phyloP scores from a whole-genome alignment of 2,113 vertebrate species.

The Cyanistes caeruleus region DNA sequence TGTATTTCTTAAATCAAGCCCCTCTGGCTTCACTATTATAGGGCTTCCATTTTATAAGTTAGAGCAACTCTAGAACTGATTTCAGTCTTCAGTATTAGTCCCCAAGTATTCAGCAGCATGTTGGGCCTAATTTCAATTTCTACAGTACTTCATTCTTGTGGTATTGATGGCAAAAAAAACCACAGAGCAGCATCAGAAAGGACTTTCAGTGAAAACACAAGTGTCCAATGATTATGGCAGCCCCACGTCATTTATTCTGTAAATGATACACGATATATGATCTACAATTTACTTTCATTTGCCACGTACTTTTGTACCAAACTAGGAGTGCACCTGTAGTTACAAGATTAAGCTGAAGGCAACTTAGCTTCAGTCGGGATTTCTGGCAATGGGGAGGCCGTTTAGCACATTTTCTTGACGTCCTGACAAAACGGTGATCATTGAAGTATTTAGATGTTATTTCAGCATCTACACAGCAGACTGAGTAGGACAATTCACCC shows the following conservation, averaged over 20 bases:
- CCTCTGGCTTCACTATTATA: constrained; percentile 43
- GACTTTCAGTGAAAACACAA: constrained; percentile 46
- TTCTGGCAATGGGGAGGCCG: constrained; percentile 58
- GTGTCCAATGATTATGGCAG: constrained; percentile 61
- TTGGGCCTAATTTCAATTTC: constrained; percentile 52
- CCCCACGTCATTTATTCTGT: constrained; percentile 58
- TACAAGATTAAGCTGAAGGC: constrained; percentile 39
- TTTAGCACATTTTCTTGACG: constrained; percentile 49
- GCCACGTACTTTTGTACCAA: constrained; percentile 17
- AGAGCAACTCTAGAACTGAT: constrained; percentile 65
- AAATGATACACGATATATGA: constrained; percentile 12
- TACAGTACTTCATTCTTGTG: constrained; percentile 63
- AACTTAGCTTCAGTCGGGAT: constrained; percentile 52
- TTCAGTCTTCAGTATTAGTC: constrained; percentile 66
- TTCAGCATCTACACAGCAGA: constrained; percentile 45
- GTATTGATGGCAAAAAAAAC: constrained; percentile 45
- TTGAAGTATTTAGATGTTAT: constrained; percentile 30
- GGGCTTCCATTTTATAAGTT: constrained; percentile 62
- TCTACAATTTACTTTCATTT: constrained; percentile 55
- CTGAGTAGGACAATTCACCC: neutral
- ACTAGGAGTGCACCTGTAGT: constrained; percentile 23
- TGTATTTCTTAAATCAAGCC: constrained; percentile 63
- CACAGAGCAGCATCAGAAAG: constrained; percentile 61
- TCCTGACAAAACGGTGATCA: constrained; percentile 44
- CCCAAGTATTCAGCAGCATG: constrained; percentile 59